These are phyloP conservation scores for Halcyon leucocephala DNA, from an alignment of 2,797 vertebrate species.

Conservation along the genomic window DNA sequence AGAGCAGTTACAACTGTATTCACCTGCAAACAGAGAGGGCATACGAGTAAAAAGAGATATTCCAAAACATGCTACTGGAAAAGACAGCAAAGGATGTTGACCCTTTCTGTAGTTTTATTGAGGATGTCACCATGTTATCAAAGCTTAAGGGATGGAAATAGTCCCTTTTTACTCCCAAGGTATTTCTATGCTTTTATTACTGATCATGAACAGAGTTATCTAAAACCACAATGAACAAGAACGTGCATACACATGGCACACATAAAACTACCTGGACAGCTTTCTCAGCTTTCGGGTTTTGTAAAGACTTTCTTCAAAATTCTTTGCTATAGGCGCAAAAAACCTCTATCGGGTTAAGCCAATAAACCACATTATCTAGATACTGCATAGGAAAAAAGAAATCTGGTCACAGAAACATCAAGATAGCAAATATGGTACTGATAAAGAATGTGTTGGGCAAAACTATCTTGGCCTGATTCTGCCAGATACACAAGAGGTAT, in stretches of 20 bases:
- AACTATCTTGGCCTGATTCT: not conserved
- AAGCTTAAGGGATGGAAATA: constrained; percentile 31
- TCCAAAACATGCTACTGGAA: constrained; percentile 2
- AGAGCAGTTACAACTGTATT: not conserved
- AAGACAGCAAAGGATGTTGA: constrained; percentile 38
- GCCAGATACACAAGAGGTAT: not conserved
- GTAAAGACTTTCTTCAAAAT: not conserved
- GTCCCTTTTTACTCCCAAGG: not conserved
- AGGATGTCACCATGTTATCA: constrained; percentile 9
- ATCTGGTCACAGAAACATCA: not conserved
- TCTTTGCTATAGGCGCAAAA: not conserved
- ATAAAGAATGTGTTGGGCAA: not conserved
- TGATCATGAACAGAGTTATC: accelerated
- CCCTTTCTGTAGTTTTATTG: constrained; percentile 26
- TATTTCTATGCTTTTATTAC: not conserved
- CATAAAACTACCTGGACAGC: not conserved
- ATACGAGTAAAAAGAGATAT: constrained; percentile 19
- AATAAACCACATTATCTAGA: not conserved
- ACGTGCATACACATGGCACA: not conserved
- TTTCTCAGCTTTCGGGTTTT: not conserved
- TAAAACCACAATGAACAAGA: not conserved
- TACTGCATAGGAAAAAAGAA: not conserved
- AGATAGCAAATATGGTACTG: not conserved
- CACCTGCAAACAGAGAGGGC: constrained; percentile 30
- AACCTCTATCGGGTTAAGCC: not conserved